Evolutionary conservation across 37 sponge, comb jelly and placozoan species (phyloP).

Genomic region (Corticium candelabrum): DNA sequence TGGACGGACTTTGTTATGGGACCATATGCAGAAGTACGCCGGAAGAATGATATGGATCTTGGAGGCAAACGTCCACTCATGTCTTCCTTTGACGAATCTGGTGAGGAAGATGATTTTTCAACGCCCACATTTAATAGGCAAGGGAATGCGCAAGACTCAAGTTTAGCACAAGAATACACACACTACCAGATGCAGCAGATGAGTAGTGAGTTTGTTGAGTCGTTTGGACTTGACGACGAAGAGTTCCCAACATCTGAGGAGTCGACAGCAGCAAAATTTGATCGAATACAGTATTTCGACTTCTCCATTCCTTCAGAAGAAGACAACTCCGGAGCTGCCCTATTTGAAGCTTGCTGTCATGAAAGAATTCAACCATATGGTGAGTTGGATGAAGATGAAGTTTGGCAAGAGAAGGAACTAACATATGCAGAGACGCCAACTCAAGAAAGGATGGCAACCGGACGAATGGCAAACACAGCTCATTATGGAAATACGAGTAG

Average conservation of each 20-base stretch:
- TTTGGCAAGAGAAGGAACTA: neutral
- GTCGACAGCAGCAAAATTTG: neutral
- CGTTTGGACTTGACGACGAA: slow-evolving; percentile 55
- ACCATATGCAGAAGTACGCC: slow-evolving; percentile 43
- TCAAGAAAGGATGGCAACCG: neutral
- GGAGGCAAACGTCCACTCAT: slow-evolving; percentile 51
- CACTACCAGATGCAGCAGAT: slow-evolving; percentile 50
- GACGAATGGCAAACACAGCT: too few relatives aligned
- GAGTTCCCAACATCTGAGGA: neutral
- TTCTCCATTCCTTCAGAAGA: neutral
- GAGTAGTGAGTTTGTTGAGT: slow-evolving; percentile 29
- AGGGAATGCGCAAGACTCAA: too few relatives aligned
- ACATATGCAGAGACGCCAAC: neutral
- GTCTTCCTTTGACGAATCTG: slow-evolving; percentile 55
- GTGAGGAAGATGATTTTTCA: slow-evolving; percentile 48
- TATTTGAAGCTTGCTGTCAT: neutral
- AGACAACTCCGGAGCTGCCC: neutral
- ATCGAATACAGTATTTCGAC: neutral
- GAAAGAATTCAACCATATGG: neutral
- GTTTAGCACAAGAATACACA: slow-evolving; percentile 26
- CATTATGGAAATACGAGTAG: too few relatives aligned
- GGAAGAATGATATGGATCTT: slow-evolving; percentile 51
- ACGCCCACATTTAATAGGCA: neutral
- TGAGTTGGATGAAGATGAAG: neutral
- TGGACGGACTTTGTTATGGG: slow-evolving; percentile 57